These are phyloP conservation scores for Pseudotriccus pelzelni DNA, from an alignment of 2,797 vertebrate genomes.

Conservation along the genomic window DNA sequence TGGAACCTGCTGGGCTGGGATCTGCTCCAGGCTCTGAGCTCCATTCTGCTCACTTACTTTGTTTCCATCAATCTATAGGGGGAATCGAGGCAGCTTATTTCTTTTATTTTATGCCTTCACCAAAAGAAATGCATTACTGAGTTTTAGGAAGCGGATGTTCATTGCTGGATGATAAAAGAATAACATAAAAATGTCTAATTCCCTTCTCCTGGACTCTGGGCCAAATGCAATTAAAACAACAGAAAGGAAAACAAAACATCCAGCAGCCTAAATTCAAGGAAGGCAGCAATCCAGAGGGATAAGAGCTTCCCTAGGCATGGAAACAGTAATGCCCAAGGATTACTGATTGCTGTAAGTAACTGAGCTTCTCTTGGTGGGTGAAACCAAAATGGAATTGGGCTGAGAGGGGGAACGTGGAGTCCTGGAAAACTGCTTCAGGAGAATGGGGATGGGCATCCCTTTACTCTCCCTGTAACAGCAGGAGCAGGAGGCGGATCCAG, in stretches of 20 bases:
- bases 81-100: neutral
- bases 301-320: neutral
- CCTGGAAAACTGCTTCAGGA: neutral
- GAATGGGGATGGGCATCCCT: neutral
- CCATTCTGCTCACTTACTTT: neutral
- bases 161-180: constrained; percentile 15
- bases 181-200: neutral
- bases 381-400: neutral
- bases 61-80: neutral
- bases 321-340: neutral
- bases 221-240: neutral
- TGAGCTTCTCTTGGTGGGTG: neutral
- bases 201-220: constrained; percentile 5
- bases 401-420: neutral
- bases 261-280: neutral
- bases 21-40: neutral
- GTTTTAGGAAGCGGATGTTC: constrained; percentile 22
- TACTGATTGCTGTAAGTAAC: neutral
- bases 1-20: neutral
- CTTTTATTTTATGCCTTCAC: neutral
- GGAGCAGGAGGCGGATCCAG: constrained; percentile 17
- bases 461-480: neutral
- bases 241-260: neutral
- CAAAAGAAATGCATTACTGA: neutral
- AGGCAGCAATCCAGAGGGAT: neutral